Base-by-base conservation (phyloP, 2,113 vertebrate genomes). In the Silurus meridionalis region DNA sequence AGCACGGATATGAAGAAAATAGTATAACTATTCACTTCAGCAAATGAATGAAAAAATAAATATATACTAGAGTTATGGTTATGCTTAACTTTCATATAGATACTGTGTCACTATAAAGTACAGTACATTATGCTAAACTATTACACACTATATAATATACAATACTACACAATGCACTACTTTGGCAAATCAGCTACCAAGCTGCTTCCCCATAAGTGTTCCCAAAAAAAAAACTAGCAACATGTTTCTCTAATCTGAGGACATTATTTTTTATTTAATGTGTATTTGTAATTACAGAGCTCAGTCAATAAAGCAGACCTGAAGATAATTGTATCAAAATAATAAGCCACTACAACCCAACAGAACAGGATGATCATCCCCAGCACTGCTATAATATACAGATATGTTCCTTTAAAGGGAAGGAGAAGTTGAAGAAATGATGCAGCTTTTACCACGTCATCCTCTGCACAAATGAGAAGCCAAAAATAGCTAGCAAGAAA, bases 381-480 rank as follows among this genome's bases (percentile, higher is more conserved):
- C 28, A 75, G 57, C 23, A 25, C 37, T 3, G 14, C 83, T 5
- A 5, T 61, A 28, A 82, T 46, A n/a, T 25, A 84, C 69, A 84
- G 37, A 74, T 48, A 25, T 80, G 28, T 61, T 48, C 28, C 78
- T 80, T 80, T 46, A 61, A 46, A 80, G 28, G 78, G 46, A 60
- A 61, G 46, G 17, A 61, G 50, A 67, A 37, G 63, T 9, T 66
- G 48, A 69, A 17, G 52, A 67, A 71, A 53, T 15, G 52, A 71
- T 13, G 48, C 9, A 69, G 81, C 50, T 52, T 25, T 19, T 52
- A 25, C 48, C 53, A 48, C 8, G 5, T 13, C n/a, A 6, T 17
- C 13, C 21, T 25, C 37, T 14, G n/a, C 64, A 25, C 8, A 23
- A 25, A n/a, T 66, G 23, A 66, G 9, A 66, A 25, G 8, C 64